These are phyloP conservation scores for Pseudocheirus occidentalis DNA, from an alignment of 2,797 vertebrate species.

Conservation along the genomic window DNA sequence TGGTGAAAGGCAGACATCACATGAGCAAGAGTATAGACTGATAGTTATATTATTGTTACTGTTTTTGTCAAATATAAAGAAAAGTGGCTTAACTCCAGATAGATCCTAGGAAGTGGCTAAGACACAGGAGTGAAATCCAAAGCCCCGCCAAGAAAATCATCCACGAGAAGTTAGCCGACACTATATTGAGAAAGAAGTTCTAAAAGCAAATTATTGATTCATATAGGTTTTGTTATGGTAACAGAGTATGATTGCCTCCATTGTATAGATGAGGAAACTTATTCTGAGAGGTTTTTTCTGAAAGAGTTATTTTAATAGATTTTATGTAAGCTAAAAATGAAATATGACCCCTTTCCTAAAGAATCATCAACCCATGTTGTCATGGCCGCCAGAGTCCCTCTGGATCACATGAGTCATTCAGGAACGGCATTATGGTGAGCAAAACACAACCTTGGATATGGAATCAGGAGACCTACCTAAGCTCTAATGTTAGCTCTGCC, in stretches of 20 bases:
- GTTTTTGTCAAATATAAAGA: not conserved
- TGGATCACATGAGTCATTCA: conserved; percentile 60
- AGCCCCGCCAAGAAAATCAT: not conserved
- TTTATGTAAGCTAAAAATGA: conserved; percentile 32
- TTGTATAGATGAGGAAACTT: not conserved
- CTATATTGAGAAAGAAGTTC: not conserved
- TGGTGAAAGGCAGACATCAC: not conserved
- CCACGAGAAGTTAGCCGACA: not conserved
- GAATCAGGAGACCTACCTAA: not conserved
- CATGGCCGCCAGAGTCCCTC: conserved; percentile 18
- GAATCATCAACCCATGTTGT: conserved; percentile 2
- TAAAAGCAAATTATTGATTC: not conserved
- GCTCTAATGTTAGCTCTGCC: not conserved
- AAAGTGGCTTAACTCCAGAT: not conserved
- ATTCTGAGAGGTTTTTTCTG: conserved; percentile 46
- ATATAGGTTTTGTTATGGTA: not conserved
- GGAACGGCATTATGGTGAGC: not conserved
- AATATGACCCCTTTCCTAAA: conserved; percentile 29
- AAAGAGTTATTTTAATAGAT: not conserved
- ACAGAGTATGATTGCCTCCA: not conserved
- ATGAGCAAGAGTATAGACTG: not conserved
- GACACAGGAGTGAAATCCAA: not conserved
- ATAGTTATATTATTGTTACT: not conserved
- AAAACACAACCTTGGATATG: not conserved
- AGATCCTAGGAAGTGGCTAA: not conserved